Evolutionary conservation across 2,797 vertebrate genomes (phyloP), one percentile per base, ranked within the genome.

Genomic region (Setipinna tenuifilis): DNA sequence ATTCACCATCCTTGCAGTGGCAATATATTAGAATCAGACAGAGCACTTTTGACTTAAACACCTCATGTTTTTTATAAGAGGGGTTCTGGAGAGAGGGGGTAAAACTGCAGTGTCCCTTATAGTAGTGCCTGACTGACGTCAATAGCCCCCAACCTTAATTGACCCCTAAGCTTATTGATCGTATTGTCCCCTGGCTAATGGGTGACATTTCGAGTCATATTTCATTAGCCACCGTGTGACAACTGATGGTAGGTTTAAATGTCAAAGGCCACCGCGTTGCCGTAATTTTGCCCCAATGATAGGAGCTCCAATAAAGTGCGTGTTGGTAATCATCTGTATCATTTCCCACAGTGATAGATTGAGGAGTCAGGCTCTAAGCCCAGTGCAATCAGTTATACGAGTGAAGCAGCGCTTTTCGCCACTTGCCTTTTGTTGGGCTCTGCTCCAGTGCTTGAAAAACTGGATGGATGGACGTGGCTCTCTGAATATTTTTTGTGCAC

Each of bases 291-390:
- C 25, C 84, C 12, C 78, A 78, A 78, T 78, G 31, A 78, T 78
- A n/a, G 65, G 57, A 71, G 2, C 19, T 78, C 71, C 21, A 59
- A 81, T 68, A 44, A 50, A 86, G 58, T 35, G 81, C n/a, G 3
- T 81, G 44, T 21, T 83, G 50, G 62, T 86, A 57, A 82, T 87
- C 59, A 86, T 68, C 71, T 44, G 31, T 41, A 85, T 89, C 86
- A 85, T 85, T 85, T 85, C 71, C 71, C 71, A 83, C 35, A 17
- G 80, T 68, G 81, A 86, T 85, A 81, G 81, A 86, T 87, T 83
- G 84, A 84, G 57, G 71, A 71, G 85, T 83, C 83, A 85, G 54
- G 58, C 28, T 71, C 25, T 83, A 41, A n/a, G 44, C 83, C 81
- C 82, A 16, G 25, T 21, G 71, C 31, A 41, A 78, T 78, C 31